Conservation (phyloP, 2,797 vertebrate genomes). For the Myiotriccus ornatus region DNA sequence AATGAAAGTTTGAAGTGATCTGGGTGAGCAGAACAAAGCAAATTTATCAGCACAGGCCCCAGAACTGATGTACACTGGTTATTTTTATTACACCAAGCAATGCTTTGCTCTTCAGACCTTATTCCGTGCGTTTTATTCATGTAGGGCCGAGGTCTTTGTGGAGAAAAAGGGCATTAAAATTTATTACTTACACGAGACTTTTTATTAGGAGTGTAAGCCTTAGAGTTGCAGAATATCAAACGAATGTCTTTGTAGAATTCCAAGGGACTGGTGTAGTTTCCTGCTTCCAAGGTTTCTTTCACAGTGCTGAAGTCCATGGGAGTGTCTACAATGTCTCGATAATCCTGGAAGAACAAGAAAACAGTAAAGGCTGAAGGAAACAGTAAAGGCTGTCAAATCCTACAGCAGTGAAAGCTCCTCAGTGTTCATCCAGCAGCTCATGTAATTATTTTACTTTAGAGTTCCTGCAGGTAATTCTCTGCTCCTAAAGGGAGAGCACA, state of each 20-base stretch:
- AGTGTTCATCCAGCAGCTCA: not conserved
- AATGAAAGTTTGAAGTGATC: not conserved
- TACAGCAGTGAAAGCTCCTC: not conserved
- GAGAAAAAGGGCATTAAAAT: not conserved
- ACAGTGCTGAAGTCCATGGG: slow-evolving; percentile 97
- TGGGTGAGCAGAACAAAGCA: not conserved
- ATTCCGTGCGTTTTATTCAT: not conserved
- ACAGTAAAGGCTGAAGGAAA: not conserved
- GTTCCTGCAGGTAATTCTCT: not conserved
- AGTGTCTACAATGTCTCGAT: slow-evolving; percentile 92
- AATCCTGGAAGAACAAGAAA: slow-evolving; percentile 80
- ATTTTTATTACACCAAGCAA: not conserved
- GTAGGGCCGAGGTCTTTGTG: not conserved
- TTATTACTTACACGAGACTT: slow-evolving; percentile 88
- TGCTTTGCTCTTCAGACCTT: not conserved
- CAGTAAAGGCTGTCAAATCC: not conserved
- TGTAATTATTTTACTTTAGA: not conserved
- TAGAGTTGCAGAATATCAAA: slow-evolving; percentile 97
- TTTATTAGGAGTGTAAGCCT: slow-evolving; percentile 98
- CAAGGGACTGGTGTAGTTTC: slow-evolving; percentile 91
- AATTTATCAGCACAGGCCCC: not conserved
- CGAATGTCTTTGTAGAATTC: slow-evolving; percentile 96
- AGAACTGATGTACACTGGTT: not conserved
- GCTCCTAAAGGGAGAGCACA: not conserved
- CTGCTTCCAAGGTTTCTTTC: slow-evolving; percentile 87